Evolutionary conservation across 30 jellyfish, hydroid and myxozoan species (phyloP).

Genomic region (Euphysa ruthae): DNA sequence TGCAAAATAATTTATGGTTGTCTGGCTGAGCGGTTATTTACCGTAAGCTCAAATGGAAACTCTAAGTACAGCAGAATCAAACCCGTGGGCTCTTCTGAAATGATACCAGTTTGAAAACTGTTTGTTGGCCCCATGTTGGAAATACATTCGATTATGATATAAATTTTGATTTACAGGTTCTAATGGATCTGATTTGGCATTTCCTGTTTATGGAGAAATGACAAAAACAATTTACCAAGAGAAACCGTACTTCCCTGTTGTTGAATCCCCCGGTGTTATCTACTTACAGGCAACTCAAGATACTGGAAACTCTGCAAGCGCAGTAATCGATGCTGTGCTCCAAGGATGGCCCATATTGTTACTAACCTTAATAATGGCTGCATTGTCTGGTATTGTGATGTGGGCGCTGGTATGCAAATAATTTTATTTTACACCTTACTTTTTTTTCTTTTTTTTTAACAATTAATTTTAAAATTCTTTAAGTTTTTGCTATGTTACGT

Average conservation of each 20-base stretch:
- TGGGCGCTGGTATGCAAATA: constrained; percentile 99
- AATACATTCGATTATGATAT: too few relatives aligned
- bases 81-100: too few relatives aligned
- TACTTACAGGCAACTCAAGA: constrained; percentile 41
- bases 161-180: constrained; percentile 9
- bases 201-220: constrained; percentile 91
- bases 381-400: constrained; percentile 95
- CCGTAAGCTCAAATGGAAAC: too few relatives aligned
- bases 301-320: constrained; percentile 67
- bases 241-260: constrained; percentile 84
- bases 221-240: constrained; percentile 71
- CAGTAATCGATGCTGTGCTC: constrained; percentile 84
- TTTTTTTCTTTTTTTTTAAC: too few relatives aligned
- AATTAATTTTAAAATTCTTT: too few relatives aligned
- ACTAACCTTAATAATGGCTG: constrained; percentile 91
- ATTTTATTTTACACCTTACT: too few relatives aligned
- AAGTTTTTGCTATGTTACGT: too few relatives aligned
- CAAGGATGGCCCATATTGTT: constrained; percentile 98
- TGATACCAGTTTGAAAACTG: too few relatives aligned
- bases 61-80: too few relatives aligned
- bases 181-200: constrained; percentile 47
- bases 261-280: constrained; percentile 96
- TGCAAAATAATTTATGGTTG: too few relatives aligned
- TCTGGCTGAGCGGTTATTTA: too few relatives aligned
- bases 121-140: too few relatives aligned